Evolutionary conservation across 2,113 vertebrate species (phyloP).

Genomic region (Centropristis striata): DNA sequence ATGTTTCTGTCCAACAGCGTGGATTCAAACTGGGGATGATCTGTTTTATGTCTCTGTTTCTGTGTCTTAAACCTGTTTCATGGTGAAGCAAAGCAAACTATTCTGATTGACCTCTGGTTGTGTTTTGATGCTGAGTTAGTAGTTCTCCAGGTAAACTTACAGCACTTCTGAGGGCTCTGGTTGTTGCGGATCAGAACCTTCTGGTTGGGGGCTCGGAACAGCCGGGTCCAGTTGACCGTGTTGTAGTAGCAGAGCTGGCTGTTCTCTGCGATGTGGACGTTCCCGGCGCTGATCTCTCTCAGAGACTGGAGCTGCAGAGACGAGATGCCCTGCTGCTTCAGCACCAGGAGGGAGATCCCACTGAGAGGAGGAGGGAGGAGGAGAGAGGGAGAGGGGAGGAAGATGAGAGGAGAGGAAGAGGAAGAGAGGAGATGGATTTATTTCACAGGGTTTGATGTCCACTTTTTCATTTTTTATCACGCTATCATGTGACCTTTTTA

Average conservation of each 20-base stretch:
- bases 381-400: slow-evolving; percentile 15
- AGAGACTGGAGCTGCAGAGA: slow-evolving; percentile 96
- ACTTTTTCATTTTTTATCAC: not conserved
- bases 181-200: slow-evolving; percentile 94
- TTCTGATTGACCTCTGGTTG: not conserved
- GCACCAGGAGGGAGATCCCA: slow-evolving; percentile 96
- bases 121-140: not conserved
- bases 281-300: slow-evolving; percentile 96
- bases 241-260: slow-evolving; percentile 96
- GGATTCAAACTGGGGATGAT: no score
- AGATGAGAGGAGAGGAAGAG: not conserved
- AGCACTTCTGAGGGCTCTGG: slow-evolving; percentile 91
- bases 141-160: slow-evolving; percentile 86
- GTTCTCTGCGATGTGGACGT: slow-evolving; percentile 97
- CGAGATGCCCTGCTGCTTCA: slow-evolving; percentile 95
- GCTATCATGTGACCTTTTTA: not conserved
- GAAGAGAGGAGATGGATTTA: not conserved
- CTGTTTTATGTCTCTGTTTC: no score
- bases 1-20: not conserved
- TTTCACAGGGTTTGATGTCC: not conserved
- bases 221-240: slow-evolving; percentile 96
- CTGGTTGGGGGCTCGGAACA: slow-evolving; percentile 92
- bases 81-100: not conserved
- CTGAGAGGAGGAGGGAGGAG: slow-evolving; percentile 75
- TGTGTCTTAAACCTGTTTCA: not conserved